phyloP scores from a whole-genome alignment of 2,113 vertebrate genomes.

The Oryzias curvinotus region DNA sequence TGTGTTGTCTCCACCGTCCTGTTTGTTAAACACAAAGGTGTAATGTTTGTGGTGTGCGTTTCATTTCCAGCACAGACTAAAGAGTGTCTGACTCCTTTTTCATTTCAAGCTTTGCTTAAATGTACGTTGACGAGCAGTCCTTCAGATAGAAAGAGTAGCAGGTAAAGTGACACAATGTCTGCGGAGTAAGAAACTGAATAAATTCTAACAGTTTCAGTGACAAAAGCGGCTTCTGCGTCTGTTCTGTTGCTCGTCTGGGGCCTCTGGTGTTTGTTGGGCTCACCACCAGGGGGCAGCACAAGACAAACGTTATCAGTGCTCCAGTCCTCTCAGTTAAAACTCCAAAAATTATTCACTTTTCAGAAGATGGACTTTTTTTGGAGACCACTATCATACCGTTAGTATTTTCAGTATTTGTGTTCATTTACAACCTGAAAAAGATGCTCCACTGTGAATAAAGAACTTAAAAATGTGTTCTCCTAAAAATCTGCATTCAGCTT shows the following conservation, averaged over 20 bases:
- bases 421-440: no score
- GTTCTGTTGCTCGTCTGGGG: conserved; percentile 15
- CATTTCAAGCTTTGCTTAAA: conserved; percentile 49
- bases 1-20: conserved; percentile 55
- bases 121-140: conserved; percentile 62
- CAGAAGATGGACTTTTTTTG: not conserved
- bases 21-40: conserved; percentile 49
- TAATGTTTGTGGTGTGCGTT: conserved; percentile 24
- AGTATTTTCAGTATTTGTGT: not conserved
- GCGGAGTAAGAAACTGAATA: conserved; percentile 61
- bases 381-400: not conserved
- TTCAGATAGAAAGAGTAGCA: conserved; percentile 58
- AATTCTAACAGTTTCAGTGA: conserved; percentile 58
- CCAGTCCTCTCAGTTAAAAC: not conserved
- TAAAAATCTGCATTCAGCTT: not conserved
- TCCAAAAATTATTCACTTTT: conserved; percentile 8
- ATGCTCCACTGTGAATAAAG: no score
- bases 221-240: conserved; percentile 6
- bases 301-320: not conserved
- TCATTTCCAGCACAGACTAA: conserved; percentile 24
- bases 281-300: conserved; percentile 62
- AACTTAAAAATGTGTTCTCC: not conserved
- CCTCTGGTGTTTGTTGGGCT: not conserved
- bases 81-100: conserved; percentile 38
- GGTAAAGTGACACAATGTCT: conserved; percentile 74